Percentiles rank a stretch among this genome's conserved stretches.
phyloP scores from a whole-genome alignment of 2,888 invertebrate genomes.

The Keiferia lycopersicella region DNA sequence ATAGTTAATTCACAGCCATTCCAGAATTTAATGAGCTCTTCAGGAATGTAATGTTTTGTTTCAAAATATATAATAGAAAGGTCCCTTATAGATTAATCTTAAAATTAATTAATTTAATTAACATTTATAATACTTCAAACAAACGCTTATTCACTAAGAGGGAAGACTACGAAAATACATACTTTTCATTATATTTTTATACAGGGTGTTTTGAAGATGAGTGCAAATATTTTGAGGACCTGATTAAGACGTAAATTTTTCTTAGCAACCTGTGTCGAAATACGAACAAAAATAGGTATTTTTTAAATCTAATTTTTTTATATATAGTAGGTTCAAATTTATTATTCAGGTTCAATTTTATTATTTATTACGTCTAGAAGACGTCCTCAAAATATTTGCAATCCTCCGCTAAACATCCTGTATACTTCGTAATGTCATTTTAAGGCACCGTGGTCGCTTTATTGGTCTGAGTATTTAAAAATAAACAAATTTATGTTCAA shows the following conservation, averaged over 20 bases:
- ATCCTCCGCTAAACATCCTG: too few relatives aligned
- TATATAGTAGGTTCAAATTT: too few relatives aligned
- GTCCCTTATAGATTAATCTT: neutral
- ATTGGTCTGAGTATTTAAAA: neutral
- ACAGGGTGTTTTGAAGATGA: too few relatives aligned
- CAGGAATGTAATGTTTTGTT: slow-evolving; percentile 11
- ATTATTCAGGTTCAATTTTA: too few relatives aligned
- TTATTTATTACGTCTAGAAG: too few relatives aligned
- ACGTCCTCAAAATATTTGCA: too few relatives aligned
- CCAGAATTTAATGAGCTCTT: slow-evolving; percentile 16
- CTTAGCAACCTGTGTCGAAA: too few relatives aligned
- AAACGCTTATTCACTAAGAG: slow-evolving; percentile 13
- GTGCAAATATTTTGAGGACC: too few relatives aligned
- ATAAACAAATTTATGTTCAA: neutral
- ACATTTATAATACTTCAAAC: slow-evolving; percentile 23
- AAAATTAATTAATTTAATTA: slow-evolving; percentile 14
- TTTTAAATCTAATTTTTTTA: too few relatives aligned
- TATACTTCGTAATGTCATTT: neutral
- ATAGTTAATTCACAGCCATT: slow-evolving; percentile 27
- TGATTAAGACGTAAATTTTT: too few relatives aligned
- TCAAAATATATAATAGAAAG: neutral
- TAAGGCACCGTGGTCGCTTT: neutral
- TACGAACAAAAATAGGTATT: too few relatives aligned
- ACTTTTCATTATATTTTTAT: too few relatives aligned
- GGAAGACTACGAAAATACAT: neutral